Percentiles rank a stretch among this genome's conserved stretches.
Conservation (phyloP, 2,888 invertebrate genomes). For the Cryptosula pallasiana region DNA sequence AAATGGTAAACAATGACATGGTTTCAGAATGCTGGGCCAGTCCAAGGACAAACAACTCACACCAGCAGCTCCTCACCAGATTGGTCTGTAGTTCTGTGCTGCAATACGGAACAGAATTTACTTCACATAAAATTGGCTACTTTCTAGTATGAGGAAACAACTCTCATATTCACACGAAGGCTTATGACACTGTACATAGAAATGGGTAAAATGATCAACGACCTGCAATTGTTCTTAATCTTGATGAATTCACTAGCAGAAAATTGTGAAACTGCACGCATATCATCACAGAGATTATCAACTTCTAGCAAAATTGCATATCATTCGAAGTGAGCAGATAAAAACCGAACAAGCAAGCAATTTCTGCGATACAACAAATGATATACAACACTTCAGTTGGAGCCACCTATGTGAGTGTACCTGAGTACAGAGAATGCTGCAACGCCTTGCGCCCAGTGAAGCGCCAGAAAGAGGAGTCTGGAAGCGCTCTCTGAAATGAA, state of each 20-base stretch:
- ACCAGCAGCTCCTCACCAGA: slow-evolving; percentile 82
- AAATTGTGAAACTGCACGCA: not conserved
- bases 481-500: slow-evolving; percentile 94
- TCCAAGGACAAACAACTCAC: slow-evolving; percentile 83
- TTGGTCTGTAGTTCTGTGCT: slow-evolving; percentile 78
- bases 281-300: not conserved
- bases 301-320: no score
- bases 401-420: no score
- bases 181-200: no score
- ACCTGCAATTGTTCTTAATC: not conserved
- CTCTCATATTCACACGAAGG: no score
- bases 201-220: no score
- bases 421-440: slow-evolving; percentile 74
- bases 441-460: slow-evolving; percentile 83
- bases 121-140: no score
- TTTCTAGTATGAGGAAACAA: no score
- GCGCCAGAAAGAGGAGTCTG: slow-evolving; percentile 78
- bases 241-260: not conserved
- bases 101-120: slow-evolving; percentile 42
- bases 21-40: slow-evolving; percentile 78
- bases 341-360: no score
- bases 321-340: no score
- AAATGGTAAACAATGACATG: slow-evolving; percentile 71
- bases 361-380: no score
- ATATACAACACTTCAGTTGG: no score